Evolutionary conservation across 2,888 invertebrate genomes (phyloP), one percentile per base, ranked within the genome.

Genomic region (Girardia tigrina): DNA sequence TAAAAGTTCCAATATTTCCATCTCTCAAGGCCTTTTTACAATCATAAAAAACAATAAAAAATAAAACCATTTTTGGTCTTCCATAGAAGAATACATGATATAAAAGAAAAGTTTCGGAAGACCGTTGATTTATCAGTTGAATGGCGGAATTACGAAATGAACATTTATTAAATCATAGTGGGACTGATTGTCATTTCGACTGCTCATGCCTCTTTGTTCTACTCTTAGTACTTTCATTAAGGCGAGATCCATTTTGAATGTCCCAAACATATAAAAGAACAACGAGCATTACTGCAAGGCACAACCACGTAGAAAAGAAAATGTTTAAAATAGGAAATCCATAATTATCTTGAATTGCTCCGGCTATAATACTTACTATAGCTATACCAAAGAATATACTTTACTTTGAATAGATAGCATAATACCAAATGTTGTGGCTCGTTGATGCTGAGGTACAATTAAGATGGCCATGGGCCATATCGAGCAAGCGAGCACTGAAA

Each of bases 321-420:
- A 93, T 87, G 86, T 95, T 94, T 78, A 95, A 85, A 87, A 91
- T 89, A 70, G 91, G 87, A 82, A 92, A 94, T 78, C 92, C 92
- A 79, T 88, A 89, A 78, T 86, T 85, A 81, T 95, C 94, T 4
- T 94, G 91, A 79, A 97, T 91, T 73, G 89, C 84, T 42, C 95
- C 95, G 73, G 92, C 89, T 42, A 91, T 83, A 79, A 92, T 89
- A 0, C 91, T 88, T 75, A 92, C 89, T 28, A 92, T 88, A 27
- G 93, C 95, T 75, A 95, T 85, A 14, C 95, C 97, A 78, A 94
- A 86, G n/a, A n/a, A n/a, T n/a, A n/a, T n/a, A n/a, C n/a, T n/a
- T n/a, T n/a, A 85, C 97, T 97, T 86, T 97, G 95, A 29, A 94
- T 89, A 27, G 94, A 90, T 86, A 94, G 94, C 84, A 94, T 93